Conservation (phyloP, 2,113 vertebrate species). For the Mola mola region DNA sequence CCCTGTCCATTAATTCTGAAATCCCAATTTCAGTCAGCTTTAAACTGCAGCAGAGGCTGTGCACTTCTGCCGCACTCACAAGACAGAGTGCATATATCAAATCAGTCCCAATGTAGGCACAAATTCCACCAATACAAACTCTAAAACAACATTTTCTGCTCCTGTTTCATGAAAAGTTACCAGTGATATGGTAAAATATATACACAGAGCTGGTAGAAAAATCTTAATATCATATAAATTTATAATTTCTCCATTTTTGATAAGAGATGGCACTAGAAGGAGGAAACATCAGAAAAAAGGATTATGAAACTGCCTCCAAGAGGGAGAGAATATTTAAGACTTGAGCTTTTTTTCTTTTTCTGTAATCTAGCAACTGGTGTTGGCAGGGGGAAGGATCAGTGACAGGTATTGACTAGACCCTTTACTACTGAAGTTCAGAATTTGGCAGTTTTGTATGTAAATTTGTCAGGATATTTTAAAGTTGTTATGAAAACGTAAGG, state of each 20-base stretch:
- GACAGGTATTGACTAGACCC: no score
- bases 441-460: no score
- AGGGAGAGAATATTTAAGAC: slow-evolving; percentile 32
- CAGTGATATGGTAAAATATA: slow-evolving; percentile 47
- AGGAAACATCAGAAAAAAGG: slow-evolving; percentile 51
- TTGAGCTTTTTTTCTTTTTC: slow-evolving; percentile 6
- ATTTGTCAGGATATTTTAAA: no score
- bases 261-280: slow-evolving; percentile 55
- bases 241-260: slow-evolving; percentile 40
- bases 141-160: slow-evolving; percentile 52
- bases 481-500: no score
- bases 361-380: slow-evolving; percentile 19
- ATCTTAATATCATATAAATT: slow-evolving; percentile 42
- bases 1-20: slow-evolving; percentile 70
- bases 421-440: no score
- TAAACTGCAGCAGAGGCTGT: slow-evolving; percentile 29
- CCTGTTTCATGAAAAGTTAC: slow-evolving; percentile 32
- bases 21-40: slow-evolving; percentile 65
- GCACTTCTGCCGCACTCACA: slow-evolving; percentile 8
- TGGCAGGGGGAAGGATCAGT: no score
- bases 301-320: slow-evolving; percentile 54
- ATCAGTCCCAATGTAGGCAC: slow-evolving; percentile 17
- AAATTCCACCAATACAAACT: slow-evolving; percentile 46
- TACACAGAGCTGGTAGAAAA: slow-evolving; percentile 29
- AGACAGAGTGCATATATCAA: slow-evolving; percentile 3